Base-by-base conservation (phyloP, 2,888 invertebrate species). In the Amiota minor region DNA sequence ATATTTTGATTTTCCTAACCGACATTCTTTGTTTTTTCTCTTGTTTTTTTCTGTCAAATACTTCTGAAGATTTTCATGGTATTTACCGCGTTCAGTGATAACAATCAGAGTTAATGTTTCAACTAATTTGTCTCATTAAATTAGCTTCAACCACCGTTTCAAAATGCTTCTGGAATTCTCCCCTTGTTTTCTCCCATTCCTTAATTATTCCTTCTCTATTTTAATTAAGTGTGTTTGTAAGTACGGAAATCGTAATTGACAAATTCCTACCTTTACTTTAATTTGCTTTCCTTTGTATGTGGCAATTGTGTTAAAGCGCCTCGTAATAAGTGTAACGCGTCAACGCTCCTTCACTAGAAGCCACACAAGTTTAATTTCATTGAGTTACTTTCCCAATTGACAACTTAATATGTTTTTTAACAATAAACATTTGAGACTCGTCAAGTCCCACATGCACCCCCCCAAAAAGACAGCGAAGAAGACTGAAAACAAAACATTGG, bases 121-220 rank as follows among this genome's bases (percentile, higher is more conserved):
- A 81, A 83, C 80, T 84, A 83, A 84, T 83, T 83, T 82, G 83
- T 82, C 83, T 80, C 85, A 84, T 85, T 85, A 83, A 85, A 83
- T 80, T 80, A 75, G 78, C 85, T 78, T 83, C 81, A 83, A 83
- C 83, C 83, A 83, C 20, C 11, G 4, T 3, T 16, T 12, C 80
- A 79, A 74, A 75, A 83, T 81, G 83, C 83, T 83, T 83, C 85
- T 83, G 85, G 83, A 85, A 82, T 83, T 85, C 85, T 81, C 11
- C 50, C 9, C 67, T n/a, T n/a, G 14, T 1, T n/a, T 14, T 6
- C 14, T n/a, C 2, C 8, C 14, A 9, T 9, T 9, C n/a, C 53
- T 53, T 50, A 50, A 4, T 16, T 12, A 9, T n/a, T 14, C 53
- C n/a, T 12, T 14, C 6, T 6, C 4, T 11, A 53, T n/a, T 14